These are phyloP conservation scores for Leptinotarsa juncta DNA, from an alignment of 2,888 invertebrate species.

Conservation along the genomic window DNA sequence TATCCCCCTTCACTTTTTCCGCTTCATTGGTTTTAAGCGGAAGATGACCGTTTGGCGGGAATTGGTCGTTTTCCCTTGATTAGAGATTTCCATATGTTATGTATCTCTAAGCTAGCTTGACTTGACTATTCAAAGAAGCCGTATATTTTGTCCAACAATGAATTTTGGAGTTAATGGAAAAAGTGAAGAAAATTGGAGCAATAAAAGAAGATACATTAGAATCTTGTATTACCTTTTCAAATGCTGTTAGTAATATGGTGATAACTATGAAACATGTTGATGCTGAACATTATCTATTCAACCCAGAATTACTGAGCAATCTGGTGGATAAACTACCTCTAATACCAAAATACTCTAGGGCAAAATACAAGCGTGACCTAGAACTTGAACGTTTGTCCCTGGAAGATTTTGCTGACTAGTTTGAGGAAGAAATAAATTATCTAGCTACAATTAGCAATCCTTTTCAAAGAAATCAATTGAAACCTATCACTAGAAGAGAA, in stretches of 20 bases:
- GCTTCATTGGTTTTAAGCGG: no score
- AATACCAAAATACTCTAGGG: constrained; percentile 18
- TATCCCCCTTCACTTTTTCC: no score
- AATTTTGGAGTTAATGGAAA: constrained; percentile 6
- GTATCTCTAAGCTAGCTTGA: no score
- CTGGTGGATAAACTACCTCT: constrained; percentile 9
- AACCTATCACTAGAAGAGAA: background rate
- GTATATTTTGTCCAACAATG: no score
- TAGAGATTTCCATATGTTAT: no score
- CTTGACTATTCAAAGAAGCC: no score
- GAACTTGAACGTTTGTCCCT: background rate
- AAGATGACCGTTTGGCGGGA: no score
- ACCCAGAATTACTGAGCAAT: background rate
- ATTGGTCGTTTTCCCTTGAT: no score
- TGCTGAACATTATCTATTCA: constrained; percentile 7
- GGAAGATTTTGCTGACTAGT: background rate
- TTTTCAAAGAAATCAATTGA: constrained; percentile 7
- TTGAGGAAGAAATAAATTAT: constrained; percentile 1
- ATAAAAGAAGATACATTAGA: constrained; percentile 1
- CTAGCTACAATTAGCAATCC: constrained; percentile 22
- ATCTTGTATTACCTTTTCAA: background rate
- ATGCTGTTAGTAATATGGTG: constrained; percentile 19
- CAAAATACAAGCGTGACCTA: background rate
- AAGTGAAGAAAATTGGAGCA: background rate
- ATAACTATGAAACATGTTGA: constrained; percentile 22